phyloP scores from a whole-genome alignment of 2,888 invertebrate species.

The Sepioteuthis lessoniana region DNA sequence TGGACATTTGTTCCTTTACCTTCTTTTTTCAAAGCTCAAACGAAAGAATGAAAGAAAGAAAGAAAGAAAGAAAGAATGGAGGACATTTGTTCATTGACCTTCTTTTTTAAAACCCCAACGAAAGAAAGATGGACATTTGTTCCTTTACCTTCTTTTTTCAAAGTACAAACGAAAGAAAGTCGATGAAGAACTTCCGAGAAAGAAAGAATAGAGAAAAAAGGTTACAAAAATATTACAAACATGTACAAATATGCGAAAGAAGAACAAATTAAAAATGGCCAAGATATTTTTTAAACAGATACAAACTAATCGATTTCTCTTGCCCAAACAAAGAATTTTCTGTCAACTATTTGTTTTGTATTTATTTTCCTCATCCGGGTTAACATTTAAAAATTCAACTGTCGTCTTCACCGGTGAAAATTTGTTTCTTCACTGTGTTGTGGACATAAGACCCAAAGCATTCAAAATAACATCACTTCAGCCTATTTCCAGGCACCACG shows the following conservation, averaged over 20 bases:
- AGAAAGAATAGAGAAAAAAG: not conserved
- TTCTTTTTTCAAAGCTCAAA: no score
- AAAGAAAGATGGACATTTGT: no score
- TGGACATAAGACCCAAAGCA: not conserved
- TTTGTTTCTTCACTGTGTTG: not conserved
- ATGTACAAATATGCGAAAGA: no score
- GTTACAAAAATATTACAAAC: no score
- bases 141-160: no score
- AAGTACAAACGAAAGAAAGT: not conserved
- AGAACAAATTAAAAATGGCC: not conserved
- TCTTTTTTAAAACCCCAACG: no score
- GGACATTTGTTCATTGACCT: no score
- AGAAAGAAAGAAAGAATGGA: not conserved
- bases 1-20: no score
- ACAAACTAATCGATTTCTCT: not conserved
- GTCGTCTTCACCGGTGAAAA: not conserved
- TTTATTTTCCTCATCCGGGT: not conserved
- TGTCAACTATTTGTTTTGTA: not conserved
- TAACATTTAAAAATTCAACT: not conserved
- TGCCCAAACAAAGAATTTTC: not conserved
- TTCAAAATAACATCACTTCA: not conserved
- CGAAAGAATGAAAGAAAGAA: no score
- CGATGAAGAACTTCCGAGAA: not conserved
- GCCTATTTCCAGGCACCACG: not conserved
- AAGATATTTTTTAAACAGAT: not conserved